phyloP scores from a whole-genome alignment of 2,113 vertebrate species.

The Corythornis cristatus region DNA sequence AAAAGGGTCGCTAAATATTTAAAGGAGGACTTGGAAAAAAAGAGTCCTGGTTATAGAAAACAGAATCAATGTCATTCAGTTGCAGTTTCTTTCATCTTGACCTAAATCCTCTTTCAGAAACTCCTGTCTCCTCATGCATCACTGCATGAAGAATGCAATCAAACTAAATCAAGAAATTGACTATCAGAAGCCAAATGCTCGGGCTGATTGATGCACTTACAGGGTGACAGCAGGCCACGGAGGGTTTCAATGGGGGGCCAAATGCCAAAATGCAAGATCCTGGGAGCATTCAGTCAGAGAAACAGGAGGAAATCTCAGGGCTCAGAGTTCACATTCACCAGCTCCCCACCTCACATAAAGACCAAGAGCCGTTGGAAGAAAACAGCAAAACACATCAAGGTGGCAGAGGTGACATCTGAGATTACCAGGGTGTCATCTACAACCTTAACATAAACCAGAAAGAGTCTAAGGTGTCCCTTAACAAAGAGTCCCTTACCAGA shows the following conservation, averaged over 20 bases:
- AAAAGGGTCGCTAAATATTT: conserved; percentile 39
- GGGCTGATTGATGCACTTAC: neutral
- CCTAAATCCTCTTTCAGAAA: conserved; percentile 11
- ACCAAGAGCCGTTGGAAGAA: neutral
- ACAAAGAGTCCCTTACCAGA: neutral
- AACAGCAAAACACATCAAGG: neutral
- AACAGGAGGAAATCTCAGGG: neutral
- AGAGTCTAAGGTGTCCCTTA: neutral
- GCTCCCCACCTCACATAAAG: neutral
- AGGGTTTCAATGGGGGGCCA: neutral
- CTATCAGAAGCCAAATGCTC: neutral
- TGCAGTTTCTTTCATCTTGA: neutral
- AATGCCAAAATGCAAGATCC: neutral
- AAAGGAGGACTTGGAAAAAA: neutral
- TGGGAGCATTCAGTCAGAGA: neutral
- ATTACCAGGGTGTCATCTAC: neutral
- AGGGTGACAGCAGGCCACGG: neutral
- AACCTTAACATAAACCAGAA: neutral
- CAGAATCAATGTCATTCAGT: conserved; percentile 29
- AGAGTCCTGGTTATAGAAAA: neutral
- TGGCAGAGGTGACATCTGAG: neutral
- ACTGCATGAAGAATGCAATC: neutral
- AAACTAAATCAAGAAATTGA: neutral
- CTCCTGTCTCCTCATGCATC: neutral
- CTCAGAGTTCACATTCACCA: neutral